These are phyloP conservation scores for Caerostris darwini DNA, from an alignment of 1,140 invertebrate genomes.

Conservation along the genomic window DNA sequence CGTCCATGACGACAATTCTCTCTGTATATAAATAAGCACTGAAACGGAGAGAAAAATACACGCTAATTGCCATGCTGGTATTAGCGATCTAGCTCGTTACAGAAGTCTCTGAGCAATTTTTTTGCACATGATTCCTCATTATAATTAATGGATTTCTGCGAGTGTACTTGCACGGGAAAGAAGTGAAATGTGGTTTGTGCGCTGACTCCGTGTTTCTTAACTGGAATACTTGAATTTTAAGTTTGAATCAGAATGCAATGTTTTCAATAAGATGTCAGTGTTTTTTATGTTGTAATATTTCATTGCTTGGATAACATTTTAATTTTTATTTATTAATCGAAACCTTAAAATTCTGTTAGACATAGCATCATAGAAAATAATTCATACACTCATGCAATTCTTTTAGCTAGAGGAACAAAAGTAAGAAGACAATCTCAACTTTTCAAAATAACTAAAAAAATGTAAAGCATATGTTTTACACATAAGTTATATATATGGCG, in stretches of 20 bases:
- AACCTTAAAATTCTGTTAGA: too few relatives aligned
- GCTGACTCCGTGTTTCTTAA: neutral
- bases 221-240: neutral
- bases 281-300: too few relatives aligned
- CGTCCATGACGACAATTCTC: neutral
- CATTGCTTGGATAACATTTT: too few relatives aligned
- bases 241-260: neutral
- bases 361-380: too few relatives aligned
- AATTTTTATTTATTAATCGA: neutral
- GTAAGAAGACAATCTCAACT: too few relatives aligned
- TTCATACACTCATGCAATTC: too few relatives aligned
- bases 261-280: neutral
- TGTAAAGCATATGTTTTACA: too few relatives aligned
- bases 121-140: neutral
- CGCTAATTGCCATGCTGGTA: constrained; percentile 18
- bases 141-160: constrained; percentile 10
- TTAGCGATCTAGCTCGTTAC: constrained; percentile 17
- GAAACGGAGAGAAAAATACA: neutral
- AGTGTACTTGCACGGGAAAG: too few relatives aligned
- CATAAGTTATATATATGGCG: too few relatives aligned
- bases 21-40: neutral
- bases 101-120: neutral
- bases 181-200: too few relatives aligned
- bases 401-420: too few relatives aligned
- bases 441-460: too few relatives aligned